Evolutionary conservation across 2,113 vertebrate species (phyloP).

Genomic region (Mus pahari): DNA sequence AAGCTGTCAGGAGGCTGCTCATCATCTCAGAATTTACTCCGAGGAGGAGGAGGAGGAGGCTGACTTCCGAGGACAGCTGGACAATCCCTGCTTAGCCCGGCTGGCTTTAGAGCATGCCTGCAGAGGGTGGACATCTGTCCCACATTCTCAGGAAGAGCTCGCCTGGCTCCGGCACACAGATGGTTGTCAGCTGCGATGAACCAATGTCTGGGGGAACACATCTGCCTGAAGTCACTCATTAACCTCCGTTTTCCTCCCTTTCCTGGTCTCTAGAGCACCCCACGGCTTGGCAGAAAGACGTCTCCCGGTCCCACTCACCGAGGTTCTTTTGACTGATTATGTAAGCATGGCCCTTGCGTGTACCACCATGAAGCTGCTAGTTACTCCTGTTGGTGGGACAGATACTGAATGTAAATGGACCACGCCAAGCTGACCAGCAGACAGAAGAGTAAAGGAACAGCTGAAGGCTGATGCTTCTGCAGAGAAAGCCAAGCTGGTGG

Average conservation of each 20-base stretch:
- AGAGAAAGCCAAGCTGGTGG: conserved; percentile 71
- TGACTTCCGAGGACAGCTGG: neutral
- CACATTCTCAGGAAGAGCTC: neutral
- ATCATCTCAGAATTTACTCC: neutral
- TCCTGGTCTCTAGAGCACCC: conserved; percentile 91
- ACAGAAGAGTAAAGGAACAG: conserved; percentile 77
- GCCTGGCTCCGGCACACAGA: fast-evolving
- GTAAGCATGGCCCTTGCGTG: conserved; percentile 65
- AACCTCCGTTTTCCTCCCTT: neutral
- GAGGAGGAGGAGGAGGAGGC: neutral
- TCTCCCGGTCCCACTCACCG: conserved; percentile 94
- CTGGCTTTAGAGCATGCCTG: neutral
- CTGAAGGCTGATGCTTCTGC: conserved; percentile 73
- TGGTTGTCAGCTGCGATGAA: neutral
- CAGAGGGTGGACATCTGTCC: neutral
- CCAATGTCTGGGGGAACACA: neutral
- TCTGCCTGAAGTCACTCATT: conserved; percentile 12
- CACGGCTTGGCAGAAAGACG: conserved; percentile 94
- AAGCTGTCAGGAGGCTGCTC: neutral
- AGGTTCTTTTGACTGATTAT: conserved; percentile 91
- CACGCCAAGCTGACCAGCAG: conserved; percentile 89
- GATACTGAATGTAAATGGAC: conserved; percentile 89
- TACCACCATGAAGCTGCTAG: conserved; percentile 88
- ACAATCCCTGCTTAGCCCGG: neutral
- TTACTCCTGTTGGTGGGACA: conserved; percentile 88